A percentile compares a stretch with the other conserved stretches of the same genome.
Evolutionary conservation across 2,797 vertebrate species (phyloP).

Genomic region (Helicolenus hilgendorfi): DNA sequence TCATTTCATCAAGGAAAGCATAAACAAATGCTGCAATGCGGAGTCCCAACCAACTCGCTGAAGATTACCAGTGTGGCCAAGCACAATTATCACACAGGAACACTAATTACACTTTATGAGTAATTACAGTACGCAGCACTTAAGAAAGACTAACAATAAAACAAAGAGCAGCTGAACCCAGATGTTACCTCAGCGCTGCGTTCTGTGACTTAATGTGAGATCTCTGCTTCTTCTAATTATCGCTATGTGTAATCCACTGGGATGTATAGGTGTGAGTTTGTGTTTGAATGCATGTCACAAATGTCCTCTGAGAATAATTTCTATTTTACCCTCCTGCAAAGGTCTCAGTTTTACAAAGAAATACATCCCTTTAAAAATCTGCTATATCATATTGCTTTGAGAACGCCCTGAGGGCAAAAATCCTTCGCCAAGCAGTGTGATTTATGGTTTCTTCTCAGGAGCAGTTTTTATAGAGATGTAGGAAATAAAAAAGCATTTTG

Average conservation of each 20-base stretch:
- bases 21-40: conserved; percentile 35
- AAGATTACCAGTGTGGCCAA: conserved; percentile 15
- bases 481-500: conserved; percentile 19
- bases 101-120: conserved; percentile 40
- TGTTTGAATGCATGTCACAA: not conserved
- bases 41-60: conserved; percentile 6
- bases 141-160: not conserved
- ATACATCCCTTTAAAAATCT: conserved; percentile 6
- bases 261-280: not conserved
- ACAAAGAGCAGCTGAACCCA: conserved; percentile 1
- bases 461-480: conserved; percentile 8
- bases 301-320: conserved; percentile 3
- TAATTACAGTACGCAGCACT: conserved; percentile 13
- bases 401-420: conserved; percentile 9
- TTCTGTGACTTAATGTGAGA: conserved; percentile 18
- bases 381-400: conserved; percentile 31
- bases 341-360: conserved; percentile 20
- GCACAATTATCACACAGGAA: conserved; percentile 32
- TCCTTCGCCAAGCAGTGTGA: conserved; percentile 18
- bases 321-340: not conserved
- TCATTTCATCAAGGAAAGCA: conserved; percentile 56
- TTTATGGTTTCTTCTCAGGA: conserved; percentile 24
- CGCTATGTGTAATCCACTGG: conserved; percentile 11
- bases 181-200: not conserved
- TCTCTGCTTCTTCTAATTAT: conserved; percentile 13